These are phyloP conservation scores for Sylvilagus floridanus DNA, from an alignment of 2,797 vertebrate species.

Conservation along the genomic window DNA sequence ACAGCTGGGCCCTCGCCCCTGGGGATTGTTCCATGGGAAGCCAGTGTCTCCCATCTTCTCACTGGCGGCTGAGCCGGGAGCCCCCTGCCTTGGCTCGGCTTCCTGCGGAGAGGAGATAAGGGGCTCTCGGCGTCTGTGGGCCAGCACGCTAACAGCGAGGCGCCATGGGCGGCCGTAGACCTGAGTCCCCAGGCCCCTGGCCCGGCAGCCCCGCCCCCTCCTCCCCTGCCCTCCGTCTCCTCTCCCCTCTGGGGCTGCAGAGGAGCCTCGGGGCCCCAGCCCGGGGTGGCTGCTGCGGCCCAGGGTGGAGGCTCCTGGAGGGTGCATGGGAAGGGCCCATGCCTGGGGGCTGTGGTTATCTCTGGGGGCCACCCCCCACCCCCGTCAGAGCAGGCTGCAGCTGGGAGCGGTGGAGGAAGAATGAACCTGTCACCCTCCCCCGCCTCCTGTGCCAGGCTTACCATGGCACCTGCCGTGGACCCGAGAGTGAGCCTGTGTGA, in stretches of 20 bases:
- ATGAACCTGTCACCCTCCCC: not conserved
- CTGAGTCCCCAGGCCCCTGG: too few relatives aligned
- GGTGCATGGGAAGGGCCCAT: too few relatives aligned
- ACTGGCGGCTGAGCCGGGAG: not conserved
- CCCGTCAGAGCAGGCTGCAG: not conserved
- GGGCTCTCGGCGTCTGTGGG: slow-evolving; percentile 4
- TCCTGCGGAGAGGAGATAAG: slow-evolving; percentile 66
- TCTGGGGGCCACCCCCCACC: not conserved
- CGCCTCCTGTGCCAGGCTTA: too few relatives aligned
- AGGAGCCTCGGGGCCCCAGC: too few relatives aligned
- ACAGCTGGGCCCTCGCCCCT: slow-evolving; percentile 58
- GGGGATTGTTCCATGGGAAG: not conserved
- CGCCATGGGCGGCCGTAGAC: not conserved
- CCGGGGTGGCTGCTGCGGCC: too few relatives aligned
- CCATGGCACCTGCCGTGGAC: accelerated
- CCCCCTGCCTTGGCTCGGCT: not conserved
- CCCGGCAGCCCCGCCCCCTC: too few relatives aligned
- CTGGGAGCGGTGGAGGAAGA: accelerated
- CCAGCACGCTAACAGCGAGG: slow-evolving; percentile 11
- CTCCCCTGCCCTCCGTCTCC: too few relatives aligned
- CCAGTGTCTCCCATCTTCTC: not conserved
- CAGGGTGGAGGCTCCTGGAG: too few relatives aligned
- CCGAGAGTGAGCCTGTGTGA: accelerated
- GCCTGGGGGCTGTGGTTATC: not conserved
- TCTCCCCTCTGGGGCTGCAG: not conserved